Conservation (phyloP, 2,888 invertebrate species). For the Eupsilia transversa region DNA sequence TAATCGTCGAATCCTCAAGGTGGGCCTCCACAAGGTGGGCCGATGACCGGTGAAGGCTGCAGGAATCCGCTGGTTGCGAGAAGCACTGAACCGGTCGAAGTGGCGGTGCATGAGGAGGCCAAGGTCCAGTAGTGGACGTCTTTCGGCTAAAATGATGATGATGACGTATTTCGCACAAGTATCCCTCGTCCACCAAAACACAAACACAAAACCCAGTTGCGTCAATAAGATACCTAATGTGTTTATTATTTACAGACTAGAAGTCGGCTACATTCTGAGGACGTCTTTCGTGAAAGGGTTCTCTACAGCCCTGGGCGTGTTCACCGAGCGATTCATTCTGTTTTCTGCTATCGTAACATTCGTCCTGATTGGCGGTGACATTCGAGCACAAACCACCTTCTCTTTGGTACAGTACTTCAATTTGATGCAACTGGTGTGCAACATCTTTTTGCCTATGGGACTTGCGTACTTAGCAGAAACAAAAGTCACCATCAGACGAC, state of each 20-base stretch:
- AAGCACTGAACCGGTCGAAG: no score
- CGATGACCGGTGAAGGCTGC: no score
- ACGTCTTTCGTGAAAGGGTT: conserved; percentile 93
- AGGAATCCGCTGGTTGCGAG: no score
- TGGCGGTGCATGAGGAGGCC: no score
- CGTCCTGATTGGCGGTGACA: conserved; percentile 91
- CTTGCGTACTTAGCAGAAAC: conserved; percentile 92
- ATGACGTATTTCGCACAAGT: not conserved
- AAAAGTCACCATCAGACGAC: conserved; percentile 91
- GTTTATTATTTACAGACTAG: conserved; percentile 87
- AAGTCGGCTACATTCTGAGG: conserved; percentile 92
- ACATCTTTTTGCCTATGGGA: conserved; percentile 91
- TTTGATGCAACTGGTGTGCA: conserved; percentile 92
- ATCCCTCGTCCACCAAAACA: not conserved
- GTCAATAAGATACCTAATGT: conserved; percentile 3
- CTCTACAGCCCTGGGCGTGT: conserved; percentile 92
- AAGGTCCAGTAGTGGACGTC: no score
- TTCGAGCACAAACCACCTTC: conserved; percentile 92
- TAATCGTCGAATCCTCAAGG: no score
- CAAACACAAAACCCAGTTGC: not conserved
- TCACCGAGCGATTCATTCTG: conserved; percentile 95
- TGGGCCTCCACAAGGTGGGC: no score
- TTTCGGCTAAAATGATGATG: no score
- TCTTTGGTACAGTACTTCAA: conserved; percentile 95
- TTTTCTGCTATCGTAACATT: conserved; percentile 94